These are phyloP conservation scores for Aphelinus atriplicis DNA, from an alignment of 1,140 invertebrate genomes.

Conservation along the genomic window DNA sequence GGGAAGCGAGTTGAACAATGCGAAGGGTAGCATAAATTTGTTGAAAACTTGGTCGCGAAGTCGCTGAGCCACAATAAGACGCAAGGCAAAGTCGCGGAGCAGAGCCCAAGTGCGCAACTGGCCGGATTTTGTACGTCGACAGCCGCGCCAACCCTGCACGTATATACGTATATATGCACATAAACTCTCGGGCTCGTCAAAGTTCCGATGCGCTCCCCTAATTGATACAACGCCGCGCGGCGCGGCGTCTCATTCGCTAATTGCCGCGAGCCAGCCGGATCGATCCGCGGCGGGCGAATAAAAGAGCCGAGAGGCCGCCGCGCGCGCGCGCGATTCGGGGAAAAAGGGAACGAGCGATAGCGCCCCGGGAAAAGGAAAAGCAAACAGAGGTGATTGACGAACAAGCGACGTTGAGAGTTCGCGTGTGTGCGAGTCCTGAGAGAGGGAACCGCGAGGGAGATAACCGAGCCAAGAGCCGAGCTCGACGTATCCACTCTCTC, in stretches of 20 bases:
- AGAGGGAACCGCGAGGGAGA: neutral
- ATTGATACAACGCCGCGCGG: slow-evolving; percentile 18
- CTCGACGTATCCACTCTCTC: neutral
- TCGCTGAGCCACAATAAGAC: slow-evolving; percentile 15
- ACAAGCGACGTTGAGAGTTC: slow-evolving; percentile 32
- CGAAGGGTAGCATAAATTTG: slow-evolving; percentile 14
- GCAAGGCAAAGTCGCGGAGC: neutral
- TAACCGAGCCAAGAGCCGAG: neutral
- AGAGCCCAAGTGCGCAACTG: neutral
- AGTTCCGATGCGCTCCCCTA: slow-evolving; percentile 2
- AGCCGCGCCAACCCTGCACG: neutral
- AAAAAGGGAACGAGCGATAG: neutral
- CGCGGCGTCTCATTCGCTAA: slow-evolving; percentile 12
- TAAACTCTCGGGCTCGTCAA: neutral
- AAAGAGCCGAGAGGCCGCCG: neutral
- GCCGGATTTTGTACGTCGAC: neutral
- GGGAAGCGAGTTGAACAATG: slow-evolving; percentile 16
- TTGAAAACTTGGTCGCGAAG: slow-evolving; percentile 6
- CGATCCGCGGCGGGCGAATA: neutral
- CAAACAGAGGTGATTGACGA: slow-evolving; percentile 33
- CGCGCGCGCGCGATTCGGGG: neutral
- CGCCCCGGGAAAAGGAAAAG: neutral
- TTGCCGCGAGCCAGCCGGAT: slow-evolving; percentile 12
- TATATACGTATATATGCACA: too few relatives aligned
- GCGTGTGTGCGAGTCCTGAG: neutral